These are phyloP conservation scores for Xiphophorus maculatus DNA, from an alignment of 2,113 vertebrate genomes.

Conservation along the genomic window DNA sequence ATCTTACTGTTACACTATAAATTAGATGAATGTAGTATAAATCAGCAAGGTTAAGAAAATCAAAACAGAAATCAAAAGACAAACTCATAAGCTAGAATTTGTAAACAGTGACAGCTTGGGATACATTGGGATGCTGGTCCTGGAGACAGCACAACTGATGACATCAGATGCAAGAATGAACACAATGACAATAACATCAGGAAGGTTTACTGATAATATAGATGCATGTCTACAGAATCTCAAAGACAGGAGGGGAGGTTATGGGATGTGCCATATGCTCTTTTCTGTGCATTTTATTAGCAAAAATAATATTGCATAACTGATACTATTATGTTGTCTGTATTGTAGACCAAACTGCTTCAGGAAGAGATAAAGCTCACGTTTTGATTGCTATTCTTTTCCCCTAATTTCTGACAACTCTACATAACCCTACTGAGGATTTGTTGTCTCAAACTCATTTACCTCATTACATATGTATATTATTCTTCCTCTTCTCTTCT, in stretches of 20 bases:
- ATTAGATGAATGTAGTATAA: no score
- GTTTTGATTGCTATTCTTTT: not conserved
- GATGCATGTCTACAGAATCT: not conserved
- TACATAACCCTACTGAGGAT: not conserved
- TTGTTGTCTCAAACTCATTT: not conserved
- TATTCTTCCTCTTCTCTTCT: not conserved
- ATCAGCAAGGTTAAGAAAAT: no score
- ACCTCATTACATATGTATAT: not conserved
- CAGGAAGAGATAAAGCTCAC: not conserved
- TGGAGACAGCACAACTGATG: no score
- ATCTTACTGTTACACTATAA: no score
- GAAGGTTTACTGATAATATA: no score
- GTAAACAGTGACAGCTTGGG: no score
- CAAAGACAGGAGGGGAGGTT: not conserved
- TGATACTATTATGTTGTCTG: not conserved
- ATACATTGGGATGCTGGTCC: no score
- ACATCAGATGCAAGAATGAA: no score
- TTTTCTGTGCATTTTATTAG: not conserved
- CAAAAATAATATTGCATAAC: not conserved
- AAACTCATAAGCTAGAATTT: no score
- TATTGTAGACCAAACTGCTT: not conserved
- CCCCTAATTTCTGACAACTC: not conserved
- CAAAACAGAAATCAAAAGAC: no score
- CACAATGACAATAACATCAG: no score
- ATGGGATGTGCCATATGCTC: not conserved